phyloP scores from a whole-genome alignment of 1,140 invertebrate species.

The Rhyacophila brunnea region DNA sequence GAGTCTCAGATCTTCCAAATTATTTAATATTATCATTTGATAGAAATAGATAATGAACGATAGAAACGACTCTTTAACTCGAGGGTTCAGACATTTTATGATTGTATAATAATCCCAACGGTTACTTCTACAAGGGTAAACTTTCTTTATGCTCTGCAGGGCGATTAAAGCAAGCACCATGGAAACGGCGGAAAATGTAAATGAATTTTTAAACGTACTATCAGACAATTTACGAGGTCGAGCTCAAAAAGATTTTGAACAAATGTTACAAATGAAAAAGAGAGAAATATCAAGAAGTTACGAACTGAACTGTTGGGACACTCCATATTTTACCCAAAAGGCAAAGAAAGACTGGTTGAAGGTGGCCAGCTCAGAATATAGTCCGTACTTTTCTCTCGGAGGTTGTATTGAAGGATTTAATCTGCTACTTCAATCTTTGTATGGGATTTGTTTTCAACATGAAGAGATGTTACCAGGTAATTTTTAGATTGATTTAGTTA shows the following conservation, averaged over 20 bases:
- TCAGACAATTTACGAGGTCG: constrained; percentile 64
- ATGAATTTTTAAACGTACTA: constrained; percentile 77
- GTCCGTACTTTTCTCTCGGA: constrained; percentile 91
- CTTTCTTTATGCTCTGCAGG: constrained; percentile 45
- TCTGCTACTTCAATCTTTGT: constrained; percentile 77
- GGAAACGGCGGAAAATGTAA: constrained; percentile 75
- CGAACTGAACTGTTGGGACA: constrained; percentile 76
- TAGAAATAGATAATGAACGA: too few relatives aligned
- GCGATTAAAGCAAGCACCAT: constrained; percentile 86
- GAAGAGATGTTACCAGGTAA: constrained; percentile 64
- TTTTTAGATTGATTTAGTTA: too few relatives aligned
- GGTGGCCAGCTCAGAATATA: constrained; percentile 67
- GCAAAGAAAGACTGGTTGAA: constrained; percentile 70
- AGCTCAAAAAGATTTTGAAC: constrained; percentile 68
- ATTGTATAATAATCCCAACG: too few relatives aligned
- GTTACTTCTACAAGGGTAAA: neutral
- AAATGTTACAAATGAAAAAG: constrained; percentile 75
- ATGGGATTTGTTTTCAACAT: constrained; percentile 73
- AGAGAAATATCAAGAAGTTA: constrained; percentile 50
- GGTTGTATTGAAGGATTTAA: constrained; percentile 95
- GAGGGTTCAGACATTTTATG: too few relatives aligned
- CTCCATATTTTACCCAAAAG: constrained; percentile 74
- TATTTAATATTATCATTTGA: too few relatives aligned
- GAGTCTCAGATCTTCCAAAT: too few relatives aligned
- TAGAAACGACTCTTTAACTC: too few relatives aligned